phyloP scores from a whole-genome alignment of 2,797 vertebrate genomes.

The Aplochiton taeniatus region DNA sequence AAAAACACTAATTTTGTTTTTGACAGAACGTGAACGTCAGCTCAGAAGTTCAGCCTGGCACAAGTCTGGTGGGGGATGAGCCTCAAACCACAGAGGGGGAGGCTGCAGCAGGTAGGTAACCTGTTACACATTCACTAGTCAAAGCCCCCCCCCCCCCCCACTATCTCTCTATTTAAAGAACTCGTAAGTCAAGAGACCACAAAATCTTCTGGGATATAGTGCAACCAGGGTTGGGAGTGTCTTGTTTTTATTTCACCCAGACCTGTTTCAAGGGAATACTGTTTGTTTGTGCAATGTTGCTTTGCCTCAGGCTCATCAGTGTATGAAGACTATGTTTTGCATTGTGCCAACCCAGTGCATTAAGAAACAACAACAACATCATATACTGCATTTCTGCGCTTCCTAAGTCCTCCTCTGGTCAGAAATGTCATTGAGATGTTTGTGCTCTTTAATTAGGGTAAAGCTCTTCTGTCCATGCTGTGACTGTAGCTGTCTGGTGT shows the following conservation, averaged over 20 bases:
- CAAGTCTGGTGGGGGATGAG: constrained; percentile 51
- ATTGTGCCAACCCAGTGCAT: too few species aligned
- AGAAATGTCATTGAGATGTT: too few species aligned
- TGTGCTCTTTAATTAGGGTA: too few species aligned
- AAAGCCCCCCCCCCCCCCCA: background rate
- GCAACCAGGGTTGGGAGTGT: background rate
- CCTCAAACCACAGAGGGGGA: constrained; percentile 40
- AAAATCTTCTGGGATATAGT: background rate
- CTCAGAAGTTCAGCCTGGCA: constrained; percentile 65
- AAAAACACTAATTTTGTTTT: too few species aligned
- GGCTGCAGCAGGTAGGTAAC: constrained; percentile 57
- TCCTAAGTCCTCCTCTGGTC: too few species aligned
- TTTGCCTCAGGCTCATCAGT: background rate
- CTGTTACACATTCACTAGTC: background rate
- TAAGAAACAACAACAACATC: too few species aligned
- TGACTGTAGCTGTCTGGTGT: too few species aligned
- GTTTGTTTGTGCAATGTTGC: constrained; percentile 34
- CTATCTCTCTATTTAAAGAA: background rate
- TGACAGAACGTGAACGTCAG: constrained; percentile 70
- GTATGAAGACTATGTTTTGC: background rate
- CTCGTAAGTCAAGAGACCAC: background rate
- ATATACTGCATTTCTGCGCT: too few species aligned
- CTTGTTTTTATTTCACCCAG: constrained; percentile 40
- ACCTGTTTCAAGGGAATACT: constrained; percentile 31
- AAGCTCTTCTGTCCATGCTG: too few species aligned